Evolutionary conservation across 2,113 vertebrate genomes (phyloP), one percentile per base, ranked within the genome.

Genomic region (Rhizomys pruinosus): DNA sequence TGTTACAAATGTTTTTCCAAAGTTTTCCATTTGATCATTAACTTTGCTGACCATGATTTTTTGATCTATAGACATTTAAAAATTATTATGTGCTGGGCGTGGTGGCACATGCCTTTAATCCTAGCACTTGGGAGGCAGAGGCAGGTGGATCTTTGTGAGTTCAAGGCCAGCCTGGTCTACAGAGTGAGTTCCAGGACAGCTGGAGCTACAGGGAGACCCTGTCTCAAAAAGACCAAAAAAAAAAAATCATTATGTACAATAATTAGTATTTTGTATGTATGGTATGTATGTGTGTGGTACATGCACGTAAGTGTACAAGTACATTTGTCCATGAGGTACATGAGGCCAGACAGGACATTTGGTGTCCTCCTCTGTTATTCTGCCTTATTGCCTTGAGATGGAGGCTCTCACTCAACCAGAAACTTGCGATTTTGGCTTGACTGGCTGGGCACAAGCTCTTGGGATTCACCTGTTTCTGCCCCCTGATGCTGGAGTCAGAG

Each of bases 11-110:
- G 63, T 59, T 85, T 85, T 81, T 34, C 37, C 39, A 87, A 16
- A 93, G n/a, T 73, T 90, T 96, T 76, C 39, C 44, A 64, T 57
- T 89, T 79, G 27, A 73, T 16, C 64, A 89, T 89, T 73, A 89
- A 86, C 64, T 63, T 92, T 74, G 42, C 47, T 42, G 19, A 68
- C 71, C 22, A 27, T 61, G 16, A 91, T 27, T 79, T 85, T 52
- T 52, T 52, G 47, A 52, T 68, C 81, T 61, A 5, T 5, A 88
- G 59, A 80, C 7, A 59, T 34, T 84, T 52, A 52, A 52, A 52
- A 52, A 52, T 52, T 11, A 52, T 52, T 52, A 52, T 52, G 6
- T 52, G 11, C n/a, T n/a, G n/a, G n/a, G n/a, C n/a, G n/a, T n/a
- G n/a, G n/a, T n/a, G n/a, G n/a, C n/a, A n/a, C n/a, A n/a, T n/a